These are phyloP conservation scores for Glomeris marginata DNA, from an alignment of 2,888 invertebrate genomes.

Conservation along the genomic window DNA sequence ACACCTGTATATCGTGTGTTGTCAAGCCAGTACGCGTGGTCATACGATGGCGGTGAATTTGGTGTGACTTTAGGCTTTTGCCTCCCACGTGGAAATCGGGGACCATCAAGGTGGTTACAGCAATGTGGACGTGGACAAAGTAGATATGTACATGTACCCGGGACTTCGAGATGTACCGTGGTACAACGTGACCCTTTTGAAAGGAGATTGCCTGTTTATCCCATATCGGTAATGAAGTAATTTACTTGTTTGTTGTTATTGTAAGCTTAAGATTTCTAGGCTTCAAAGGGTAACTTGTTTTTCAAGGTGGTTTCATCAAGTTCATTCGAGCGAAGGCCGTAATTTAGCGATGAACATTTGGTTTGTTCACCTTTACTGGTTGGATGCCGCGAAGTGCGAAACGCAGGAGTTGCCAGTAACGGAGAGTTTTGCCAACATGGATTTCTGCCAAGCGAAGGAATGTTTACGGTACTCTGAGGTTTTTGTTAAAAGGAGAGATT, in stretches of 20 bases:
- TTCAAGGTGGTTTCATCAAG: conserved; percentile 8
- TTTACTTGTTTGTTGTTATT: too few species aligned
- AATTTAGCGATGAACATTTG: conserved; percentile 9
- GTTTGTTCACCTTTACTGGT: conserved; percentile 9
- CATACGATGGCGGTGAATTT: too few species aligned
- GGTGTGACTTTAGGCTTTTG: too few species aligned
- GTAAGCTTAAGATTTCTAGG: too few species aligned
- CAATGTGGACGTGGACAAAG: conserved; percentile 23
- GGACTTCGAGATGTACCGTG: conserved; percentile 21
- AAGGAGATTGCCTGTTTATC: conserved; percentile 27
- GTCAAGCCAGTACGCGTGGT: too few species aligned
- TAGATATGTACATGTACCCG: conserved; percentile 23
- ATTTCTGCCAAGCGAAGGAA: conserved; percentile 2
- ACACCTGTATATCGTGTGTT: too few species aligned
- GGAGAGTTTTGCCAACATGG: not conserved
- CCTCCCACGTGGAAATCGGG: conserved; percentile 19
- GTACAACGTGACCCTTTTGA: conserved; percentile 20
- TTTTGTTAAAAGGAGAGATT: too few species aligned
- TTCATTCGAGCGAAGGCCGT: not conserved
- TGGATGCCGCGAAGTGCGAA: not conserved
- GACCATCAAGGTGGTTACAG: conserved; percentile 21
- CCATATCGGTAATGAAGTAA: conserved; percentile 23
- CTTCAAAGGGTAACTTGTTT: too few species aligned
- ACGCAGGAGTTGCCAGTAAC: not conserved
- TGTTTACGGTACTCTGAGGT: conserved; percentile 2